A percentile compares a stretch with the other conserved stretches of the same genome.
These are phyloP conservation scores for Eulimnadia texana DNA, from an alignment of 1,140 invertebrate species.

Conservation along the genomic window DNA sequence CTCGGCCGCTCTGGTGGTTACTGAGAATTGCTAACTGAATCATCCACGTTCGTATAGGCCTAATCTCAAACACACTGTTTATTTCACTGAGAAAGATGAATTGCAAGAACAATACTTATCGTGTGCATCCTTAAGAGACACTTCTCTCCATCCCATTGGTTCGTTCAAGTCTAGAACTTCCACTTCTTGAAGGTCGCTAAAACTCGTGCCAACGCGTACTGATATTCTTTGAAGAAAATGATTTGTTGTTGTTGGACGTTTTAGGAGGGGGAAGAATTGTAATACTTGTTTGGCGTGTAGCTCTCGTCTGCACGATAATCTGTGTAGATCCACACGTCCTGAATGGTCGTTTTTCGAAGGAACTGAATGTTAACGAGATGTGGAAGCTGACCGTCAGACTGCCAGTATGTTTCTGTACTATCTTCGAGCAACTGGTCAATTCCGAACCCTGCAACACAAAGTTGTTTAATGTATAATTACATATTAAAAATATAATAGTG, in stretches of 20 bases:
- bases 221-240: slow-evolving; percentile 52
- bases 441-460: slow-evolving; percentile 62
- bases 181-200: slow-evolving; percentile 94
- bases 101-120: slow-evolving; percentile 29
- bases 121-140: slow-evolving; percentile 77
- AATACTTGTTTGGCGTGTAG: slow-evolving; percentile 62
- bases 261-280: no score
- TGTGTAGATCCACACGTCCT: slow-evolving; percentile 90
- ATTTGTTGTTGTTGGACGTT: no score
- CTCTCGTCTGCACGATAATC: slow-evolving; percentile 98
- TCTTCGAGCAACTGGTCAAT: slow-evolving; percentile 92
- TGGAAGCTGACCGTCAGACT: slow-evolving; percentile 94
- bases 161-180: slow-evolving; percentile 89
- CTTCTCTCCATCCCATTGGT: slow-evolving; percentile 88
- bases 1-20: slow-evolving; percentile 96
- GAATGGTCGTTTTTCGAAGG: slow-evolving; percentile 83
- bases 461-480: background rate
- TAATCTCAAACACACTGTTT: slow-evolving; percentile 19
- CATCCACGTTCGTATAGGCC: slow-evolving; percentile 86
- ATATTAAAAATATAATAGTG: no score
- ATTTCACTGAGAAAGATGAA: background rate
- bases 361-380: slow-evolving; percentile 98
- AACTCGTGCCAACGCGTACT: slow-evolving; percentile 84
- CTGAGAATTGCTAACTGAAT: slow-evolving; percentile 92
- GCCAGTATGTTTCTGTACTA: slow-evolving; percentile 95